Percentiles rank a stretch among this genome's conserved stretches.
Conservation (phyloP, 2,113 vertebrate species). For the Uria aalge region DNA sequence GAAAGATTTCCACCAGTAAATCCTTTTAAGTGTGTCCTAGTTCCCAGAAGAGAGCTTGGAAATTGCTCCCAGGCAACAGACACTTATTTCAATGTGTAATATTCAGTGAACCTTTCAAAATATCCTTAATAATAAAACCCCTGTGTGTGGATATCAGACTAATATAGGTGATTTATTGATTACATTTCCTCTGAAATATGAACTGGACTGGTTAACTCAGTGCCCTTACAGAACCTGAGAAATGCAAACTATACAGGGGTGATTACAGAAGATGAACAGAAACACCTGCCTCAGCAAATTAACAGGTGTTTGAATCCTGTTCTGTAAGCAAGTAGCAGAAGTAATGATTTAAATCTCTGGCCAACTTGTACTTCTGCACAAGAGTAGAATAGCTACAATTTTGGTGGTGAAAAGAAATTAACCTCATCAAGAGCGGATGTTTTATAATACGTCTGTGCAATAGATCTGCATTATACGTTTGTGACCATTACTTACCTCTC, state of each 20-base stretch:
- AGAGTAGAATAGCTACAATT: neutral
- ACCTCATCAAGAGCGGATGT: neutral
- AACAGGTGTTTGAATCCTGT: conserved; percentile 48
- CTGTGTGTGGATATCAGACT: conserved; percentile 49
- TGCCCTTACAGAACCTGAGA: conserved; percentile 15
- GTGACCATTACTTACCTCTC: neutral
- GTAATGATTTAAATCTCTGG: neutral
- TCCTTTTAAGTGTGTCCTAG: conserved; percentile 71
- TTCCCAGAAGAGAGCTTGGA: conserved; percentile 66
- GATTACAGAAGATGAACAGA: neutral
- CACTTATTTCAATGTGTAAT: conserved; percentile 71
- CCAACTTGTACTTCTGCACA: neutral
- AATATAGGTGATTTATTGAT: conserved; percentile 70
- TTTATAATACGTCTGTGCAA: neutral
- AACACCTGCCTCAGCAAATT: conserved; percentile 55
- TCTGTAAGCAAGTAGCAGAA: conserved; percentile 21
- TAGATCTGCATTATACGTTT: neutral
- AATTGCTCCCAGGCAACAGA: conserved; percentile 68
- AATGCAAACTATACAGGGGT: neutral
- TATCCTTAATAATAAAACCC: conserved; percentile 65
- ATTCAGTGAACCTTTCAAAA: conserved; percentile 71
- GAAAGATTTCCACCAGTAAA: conserved; percentile 71
- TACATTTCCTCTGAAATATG: conserved; percentile 62
- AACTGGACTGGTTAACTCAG: conserved; percentile 44
- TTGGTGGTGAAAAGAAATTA: neutral